Evolutionary conservation across 2,888 invertebrate genomes (phyloP), one percentile per base, ranked within the genome.

Genomic region (Drosophila infuscata): DNA sequence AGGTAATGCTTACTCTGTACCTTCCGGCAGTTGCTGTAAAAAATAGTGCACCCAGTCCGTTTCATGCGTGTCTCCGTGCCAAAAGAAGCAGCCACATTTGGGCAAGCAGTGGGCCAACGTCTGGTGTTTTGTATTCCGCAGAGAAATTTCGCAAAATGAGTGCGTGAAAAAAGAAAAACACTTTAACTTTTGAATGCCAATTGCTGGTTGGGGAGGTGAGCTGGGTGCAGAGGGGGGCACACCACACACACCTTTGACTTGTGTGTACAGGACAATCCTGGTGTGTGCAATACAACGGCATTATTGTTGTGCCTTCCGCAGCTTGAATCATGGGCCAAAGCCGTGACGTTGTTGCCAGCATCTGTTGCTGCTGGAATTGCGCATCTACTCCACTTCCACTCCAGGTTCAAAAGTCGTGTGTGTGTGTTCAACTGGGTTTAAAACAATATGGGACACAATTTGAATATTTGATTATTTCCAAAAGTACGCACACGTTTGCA

Each of bases 141-240:
- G 48, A 56, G 65, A 74, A 76, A 60, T 76, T 72, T 77, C 74
- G 59, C 72, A 69, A 81, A 85, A 87, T 82, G 76, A 79, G 79
- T 71, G 85, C 88, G 85, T 88, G 89, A 87, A 91, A 91, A 91
- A 91, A 91, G 91, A 82, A 91, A 91, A 82, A 88, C 82, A 83
- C 87, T 91, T 89, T 79, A 81, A 79, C 82, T 73, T 91, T 88
- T 90, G 90, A 90, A 91, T 90, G 89, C 82, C 90, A 90, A 91
- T 91, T 90, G 76, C 15, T 7, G 56, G 17, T 9, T 38, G 49
- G 46, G 25, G 25, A 48, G 38, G 25, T 11, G 25, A 41, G 36
- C 25, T 20, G 36, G 11, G 7, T 12, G 36, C 12, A 25, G 25
- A 25, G 25, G 20, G n/a, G 17, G 33, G 38, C 51, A 30, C 25